These are phyloP conservation scores for Hyla sarda DNA, from an alignment of 2,113 vertebrate genomes.

Conservation along the genomic window DNA sequence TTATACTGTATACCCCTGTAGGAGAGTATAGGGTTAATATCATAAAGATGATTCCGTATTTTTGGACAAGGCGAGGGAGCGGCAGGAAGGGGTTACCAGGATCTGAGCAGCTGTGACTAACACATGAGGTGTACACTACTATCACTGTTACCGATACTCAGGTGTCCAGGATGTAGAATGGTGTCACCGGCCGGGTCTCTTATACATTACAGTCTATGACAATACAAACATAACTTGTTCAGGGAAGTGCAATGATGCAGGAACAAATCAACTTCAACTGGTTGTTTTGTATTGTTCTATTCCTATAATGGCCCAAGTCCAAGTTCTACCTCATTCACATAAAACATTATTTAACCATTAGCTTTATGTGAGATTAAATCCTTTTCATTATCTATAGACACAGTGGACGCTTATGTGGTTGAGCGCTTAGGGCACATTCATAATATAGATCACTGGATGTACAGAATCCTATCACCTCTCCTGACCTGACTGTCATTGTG, in stretches of 20 bases:
- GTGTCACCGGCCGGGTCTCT: background rate
- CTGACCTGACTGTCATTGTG: no score
- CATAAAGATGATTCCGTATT: background rate
- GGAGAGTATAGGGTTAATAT: constrained; percentile 24
- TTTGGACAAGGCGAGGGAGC: background rate
- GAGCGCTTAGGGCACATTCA: no score
- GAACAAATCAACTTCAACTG: no score
- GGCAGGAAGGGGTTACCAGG: constrained; percentile 29
- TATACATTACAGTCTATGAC: background rate
- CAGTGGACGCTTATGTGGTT: no score
- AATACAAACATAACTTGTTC: background rate
- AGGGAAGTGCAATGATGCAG: background rate
- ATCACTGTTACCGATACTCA: background rate
- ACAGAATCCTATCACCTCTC: no score
- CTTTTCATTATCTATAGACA: no score
- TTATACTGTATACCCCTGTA: no score
- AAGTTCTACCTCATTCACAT: background rate
- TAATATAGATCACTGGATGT: no score
- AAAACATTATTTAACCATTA: background rate
- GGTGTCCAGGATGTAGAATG: background rate
- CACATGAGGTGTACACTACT: background rate
- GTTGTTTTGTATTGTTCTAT: background rate
- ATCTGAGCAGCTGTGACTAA: constrained; percentile 12
- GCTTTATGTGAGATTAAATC: background rate
- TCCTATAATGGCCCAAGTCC: background rate